Conservation (phyloP, 2,797 vertebrate genomes). For the Bufotes viridis region DNA sequence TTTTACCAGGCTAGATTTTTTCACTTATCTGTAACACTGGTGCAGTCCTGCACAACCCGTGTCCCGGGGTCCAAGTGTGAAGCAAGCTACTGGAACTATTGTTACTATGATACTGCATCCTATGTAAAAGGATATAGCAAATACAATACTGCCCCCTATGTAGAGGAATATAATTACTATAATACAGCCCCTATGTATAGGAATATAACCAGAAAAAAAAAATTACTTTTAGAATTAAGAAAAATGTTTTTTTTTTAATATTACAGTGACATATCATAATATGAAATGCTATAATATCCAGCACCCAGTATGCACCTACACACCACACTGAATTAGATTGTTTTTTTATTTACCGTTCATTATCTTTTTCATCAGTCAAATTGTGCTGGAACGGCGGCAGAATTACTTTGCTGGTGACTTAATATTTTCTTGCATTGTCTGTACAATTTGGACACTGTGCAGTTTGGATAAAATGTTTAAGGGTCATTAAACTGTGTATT, state of each 20-base stretch:
- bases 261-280: too few species aligned
- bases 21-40: too few species aligned
- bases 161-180: not conserved
- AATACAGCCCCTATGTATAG: not conserved
- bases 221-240: too few species aligned
- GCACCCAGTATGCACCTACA: too few species aligned
- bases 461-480: constrained; percentile 53
- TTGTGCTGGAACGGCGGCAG: constrained; percentile 8
- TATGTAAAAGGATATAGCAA: not conserved
- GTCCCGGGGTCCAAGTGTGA: too few species aligned
- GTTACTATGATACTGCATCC: not conserved
- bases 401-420: constrained; percentile 14
- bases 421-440: constrained; percentile 18
- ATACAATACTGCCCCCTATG: constrained; percentile 1
- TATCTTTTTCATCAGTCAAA: constrained; percentile 25
- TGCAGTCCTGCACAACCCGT: too few species aligned
- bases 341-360: not conserved
- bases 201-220: not conserved
- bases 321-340: not conserved
- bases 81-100: too few species aligned
- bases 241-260: too few species aligned
- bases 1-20: too few species aligned
- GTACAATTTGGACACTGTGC: not conserved
- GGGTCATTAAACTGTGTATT: constrained; percentile 49
- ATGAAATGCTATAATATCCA: too few species aligned